These are phyloP conservation scores for Pristionchus maxplancki DNA, from an alignment of 2,888 invertebrate species.

Conservation along the genomic window DNA sequence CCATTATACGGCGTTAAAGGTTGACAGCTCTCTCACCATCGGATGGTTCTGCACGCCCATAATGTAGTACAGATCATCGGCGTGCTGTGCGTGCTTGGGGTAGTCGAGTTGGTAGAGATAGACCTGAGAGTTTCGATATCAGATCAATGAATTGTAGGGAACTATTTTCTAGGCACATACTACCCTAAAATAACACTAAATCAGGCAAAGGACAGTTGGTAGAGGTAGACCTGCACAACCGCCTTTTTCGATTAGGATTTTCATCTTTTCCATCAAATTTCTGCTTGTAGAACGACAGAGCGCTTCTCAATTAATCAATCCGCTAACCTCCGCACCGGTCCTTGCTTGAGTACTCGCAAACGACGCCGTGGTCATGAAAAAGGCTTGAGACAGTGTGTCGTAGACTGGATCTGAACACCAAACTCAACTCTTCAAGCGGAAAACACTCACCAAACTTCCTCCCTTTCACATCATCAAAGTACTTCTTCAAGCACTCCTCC, in stretches of 20 bases:
- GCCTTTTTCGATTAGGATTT: too few species aligned
- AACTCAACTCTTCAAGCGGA: neutral
- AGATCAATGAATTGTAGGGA: too few species aligned
- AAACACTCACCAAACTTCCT: constrained; percentile 21
- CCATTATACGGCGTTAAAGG: too few species aligned
- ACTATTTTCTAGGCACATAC: too few species aligned
- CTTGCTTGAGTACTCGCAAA: neutral
- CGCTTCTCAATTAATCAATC: neutral
- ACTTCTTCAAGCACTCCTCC: constrained; percentile 4
- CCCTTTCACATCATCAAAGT: neutral
- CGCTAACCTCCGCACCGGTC: neutral
- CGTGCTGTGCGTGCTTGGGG: constrained; percentile 4
- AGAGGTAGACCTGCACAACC: too few species aligned
- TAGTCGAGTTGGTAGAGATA: constrained; percentile 50
- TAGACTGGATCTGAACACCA: neutral
- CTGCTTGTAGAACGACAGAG: too few species aligned
- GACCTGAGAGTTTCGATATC: too few species aligned
- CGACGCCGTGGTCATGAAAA: neutral
- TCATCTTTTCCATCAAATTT: too few species aligned
- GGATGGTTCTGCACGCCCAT: constrained; percentile 28
- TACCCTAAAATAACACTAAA: too few species aligned
- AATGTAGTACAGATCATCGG: constrained; percentile 33
- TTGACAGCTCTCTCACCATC: neutral
- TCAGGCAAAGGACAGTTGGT: too few species aligned
- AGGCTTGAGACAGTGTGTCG: neutral